Evolutionary conservation across 2,888 invertebrate genomes (phyloP).

Genomic region (Synergus umbraculus): DNA sequence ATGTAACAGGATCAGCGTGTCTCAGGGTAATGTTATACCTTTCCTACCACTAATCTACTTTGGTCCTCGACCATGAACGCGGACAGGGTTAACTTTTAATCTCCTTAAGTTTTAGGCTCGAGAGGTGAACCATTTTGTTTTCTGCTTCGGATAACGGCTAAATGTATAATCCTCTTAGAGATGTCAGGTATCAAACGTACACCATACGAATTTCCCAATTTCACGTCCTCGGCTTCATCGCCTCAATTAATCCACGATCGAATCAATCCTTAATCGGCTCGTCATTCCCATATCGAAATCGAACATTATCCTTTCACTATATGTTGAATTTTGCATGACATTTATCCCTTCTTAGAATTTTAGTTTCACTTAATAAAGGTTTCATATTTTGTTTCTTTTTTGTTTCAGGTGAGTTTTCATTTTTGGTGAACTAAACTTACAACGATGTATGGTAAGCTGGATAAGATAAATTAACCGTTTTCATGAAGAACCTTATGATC

Average conservation of each 20-base stretch:
- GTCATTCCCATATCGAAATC: not conserved
- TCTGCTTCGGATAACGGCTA: conserved; percentile 61
- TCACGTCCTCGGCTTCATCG: conserved; percentile 28
- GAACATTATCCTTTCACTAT: not conserved
- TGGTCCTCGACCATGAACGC: conserved; percentile 58
- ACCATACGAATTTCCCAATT: conserved; percentile 41
- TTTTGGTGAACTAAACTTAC: not conserved
- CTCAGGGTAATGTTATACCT: conserved; percentile 72
- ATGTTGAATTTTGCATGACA: not conserved
- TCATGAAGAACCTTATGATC: not conserved
- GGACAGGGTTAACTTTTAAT: conserved; percentile 71
- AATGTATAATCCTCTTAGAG: conserved; percentile 69
- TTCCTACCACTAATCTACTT: conserved; percentile 71
- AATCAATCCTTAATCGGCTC: not conserved
- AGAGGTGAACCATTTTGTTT: conserved; percentile 67
- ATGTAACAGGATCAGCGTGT: conserved; percentile 73
- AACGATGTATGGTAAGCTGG: no score
- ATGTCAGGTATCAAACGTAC: conserved; percentile 63
- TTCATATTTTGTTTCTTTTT: no score
- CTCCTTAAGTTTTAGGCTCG: conserved; percentile 70
- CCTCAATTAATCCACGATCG: conserved; percentile 31
- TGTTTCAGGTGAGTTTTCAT: not conserved
- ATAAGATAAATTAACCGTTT: not conserved
- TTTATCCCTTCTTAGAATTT: not conserved
- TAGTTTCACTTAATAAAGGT: no score